Conservation (phyloP, 1,140 invertebrate genomes). For the Cydia pomonella region DNA sequence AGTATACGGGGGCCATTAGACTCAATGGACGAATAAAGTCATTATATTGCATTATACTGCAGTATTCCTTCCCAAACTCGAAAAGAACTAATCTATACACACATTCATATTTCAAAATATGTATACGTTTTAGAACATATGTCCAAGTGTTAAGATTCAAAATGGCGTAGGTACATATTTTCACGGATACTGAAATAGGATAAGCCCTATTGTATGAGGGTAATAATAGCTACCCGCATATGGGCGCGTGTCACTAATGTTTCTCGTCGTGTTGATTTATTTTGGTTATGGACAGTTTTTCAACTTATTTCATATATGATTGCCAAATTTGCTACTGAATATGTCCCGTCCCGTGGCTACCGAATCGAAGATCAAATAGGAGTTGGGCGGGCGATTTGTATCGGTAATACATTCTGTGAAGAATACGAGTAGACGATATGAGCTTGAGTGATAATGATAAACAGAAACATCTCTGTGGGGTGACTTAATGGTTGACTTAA, state of each 20-base stretch:
- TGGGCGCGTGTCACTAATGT: slow-evolving; percentile 46
- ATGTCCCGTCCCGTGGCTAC: too few relatives aligned
- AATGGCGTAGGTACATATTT: not conserved
- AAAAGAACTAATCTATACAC: not conserved
- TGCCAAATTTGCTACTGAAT: too few relatives aligned
- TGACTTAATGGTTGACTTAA: too few relatives aligned
- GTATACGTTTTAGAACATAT: not conserved
- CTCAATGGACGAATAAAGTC: slow-evolving; percentile 21
- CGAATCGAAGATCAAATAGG: too few relatives aligned
- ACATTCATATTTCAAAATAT: not conserved
- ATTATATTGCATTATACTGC: slow-evolving; percentile 18
- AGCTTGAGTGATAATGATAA: too few relatives aligned
- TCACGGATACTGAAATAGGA: not conserved
- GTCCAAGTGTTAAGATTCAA: not conserved
- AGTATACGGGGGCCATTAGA: slow-evolving; percentile 29
- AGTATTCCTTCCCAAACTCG: not conserved
- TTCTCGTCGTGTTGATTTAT: slow-evolving; percentile 38
- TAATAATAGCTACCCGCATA: slow-evolving; percentile 62
- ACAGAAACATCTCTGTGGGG: too few relatives aligned
- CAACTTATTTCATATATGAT: not conserved
- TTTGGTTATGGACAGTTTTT: not conserved
- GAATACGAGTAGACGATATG: too few relatives aligned
- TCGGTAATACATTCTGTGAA: too few relatives aligned
- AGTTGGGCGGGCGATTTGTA: too few relatives aligned
- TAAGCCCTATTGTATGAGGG: slow-evolving; percentile 5